Conservation (phyloP, 1,140 invertebrate species). For the Tetramorium alpestre region DNA sequence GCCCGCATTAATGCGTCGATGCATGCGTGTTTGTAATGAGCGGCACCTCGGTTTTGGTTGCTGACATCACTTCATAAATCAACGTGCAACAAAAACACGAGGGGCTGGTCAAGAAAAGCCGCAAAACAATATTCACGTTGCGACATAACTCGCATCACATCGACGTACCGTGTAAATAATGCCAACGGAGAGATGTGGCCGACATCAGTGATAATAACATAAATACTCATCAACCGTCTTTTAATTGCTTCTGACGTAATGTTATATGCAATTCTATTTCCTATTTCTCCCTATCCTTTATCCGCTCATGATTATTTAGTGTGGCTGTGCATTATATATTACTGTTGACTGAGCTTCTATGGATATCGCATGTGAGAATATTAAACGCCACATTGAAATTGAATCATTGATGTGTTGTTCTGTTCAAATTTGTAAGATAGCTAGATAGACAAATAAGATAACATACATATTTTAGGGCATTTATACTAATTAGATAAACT, state of each 20-base stretch:
- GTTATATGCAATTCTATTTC: slow-evolving; percentile 35
- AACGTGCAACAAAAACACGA: slow-evolving; percentile 58
- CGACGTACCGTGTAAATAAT: slow-evolving; percentile 35
- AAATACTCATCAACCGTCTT: slow-evolving; percentile 36
- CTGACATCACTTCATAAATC: slow-evolving; percentile 71
- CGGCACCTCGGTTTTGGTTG: slow-evolving; percentile 6
- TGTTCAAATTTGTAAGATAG: slow-evolving; percentile 2
- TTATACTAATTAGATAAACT: no score
- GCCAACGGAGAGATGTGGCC: not conserved
- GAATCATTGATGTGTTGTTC: not conserved
- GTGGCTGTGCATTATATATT: not conserved
- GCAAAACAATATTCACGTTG: slow-evolving; percentile 60
- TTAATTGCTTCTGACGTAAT: slow-evolving; percentile 44
- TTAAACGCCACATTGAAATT: slow-evolving; percentile 9
- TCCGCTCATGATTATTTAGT: slow-evolving; percentile 36
- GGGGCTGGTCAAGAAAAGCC: slow-evolving; percentile 52
- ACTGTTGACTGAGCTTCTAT: not conserved
- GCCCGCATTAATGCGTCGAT: slow-evolving; percentile 50
- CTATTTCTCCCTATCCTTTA: slow-evolving; percentile 27
- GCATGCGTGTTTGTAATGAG: slow-evolving; percentile 30
- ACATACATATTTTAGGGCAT: not conserved
- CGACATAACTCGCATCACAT: slow-evolving; percentile 29
- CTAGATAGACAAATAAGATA: not conserved
- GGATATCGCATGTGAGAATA: not conserved
- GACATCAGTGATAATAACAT: not conserved